Percentiles rank a stretch among this genome's conserved stretches.
phyloP scores from a whole-genome alignment of 2,888 invertebrate species.

The Alsophila aescularia region DNA sequence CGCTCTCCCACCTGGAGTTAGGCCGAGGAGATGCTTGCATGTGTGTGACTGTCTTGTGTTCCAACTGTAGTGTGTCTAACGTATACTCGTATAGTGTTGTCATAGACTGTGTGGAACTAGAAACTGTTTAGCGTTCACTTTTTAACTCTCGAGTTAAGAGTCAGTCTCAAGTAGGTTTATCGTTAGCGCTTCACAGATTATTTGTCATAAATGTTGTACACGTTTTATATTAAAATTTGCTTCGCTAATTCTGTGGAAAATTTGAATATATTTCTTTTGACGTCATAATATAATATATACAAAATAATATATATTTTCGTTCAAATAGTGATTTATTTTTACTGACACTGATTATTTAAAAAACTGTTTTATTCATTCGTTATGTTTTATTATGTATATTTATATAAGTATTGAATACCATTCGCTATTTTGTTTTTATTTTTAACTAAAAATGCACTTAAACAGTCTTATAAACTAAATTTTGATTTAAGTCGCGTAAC shows the following conservation, averaged over 20 bases:
- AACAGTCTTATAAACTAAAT: too few species aligned
- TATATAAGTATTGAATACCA: not conserved
- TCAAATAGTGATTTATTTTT: not conserved
- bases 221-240: conserved; percentile 21
- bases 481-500: too few species aligned
- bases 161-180: conserved; percentile 8
- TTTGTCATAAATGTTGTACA: conserved; percentile 20
- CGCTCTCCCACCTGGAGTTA: conserved; percentile 22
- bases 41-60: conserved; percentile 66
- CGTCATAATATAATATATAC: not conserved
- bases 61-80: conserved; percentile 51
- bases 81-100: conserved; percentile 32
- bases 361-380: not conserved
- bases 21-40: conserved; percentile 62
- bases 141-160: not conserved
- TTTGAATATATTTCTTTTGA: not conserved
- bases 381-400: not conserved
- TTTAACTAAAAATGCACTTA: not conserved
- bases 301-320: not conserved
- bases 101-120: conserved; percentile 31
- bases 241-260: conserved; percentile 26
- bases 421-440: not conserved
- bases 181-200: conserved; percentile 17
- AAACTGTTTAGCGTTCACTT: conserved; percentile 26
- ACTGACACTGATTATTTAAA: not conserved